Percentiles rank a stretch among this genome's conserved stretches.
Conservation (phyloP, 1,140 invertebrate species). For the Stegodyphus dumicola region DNA sequence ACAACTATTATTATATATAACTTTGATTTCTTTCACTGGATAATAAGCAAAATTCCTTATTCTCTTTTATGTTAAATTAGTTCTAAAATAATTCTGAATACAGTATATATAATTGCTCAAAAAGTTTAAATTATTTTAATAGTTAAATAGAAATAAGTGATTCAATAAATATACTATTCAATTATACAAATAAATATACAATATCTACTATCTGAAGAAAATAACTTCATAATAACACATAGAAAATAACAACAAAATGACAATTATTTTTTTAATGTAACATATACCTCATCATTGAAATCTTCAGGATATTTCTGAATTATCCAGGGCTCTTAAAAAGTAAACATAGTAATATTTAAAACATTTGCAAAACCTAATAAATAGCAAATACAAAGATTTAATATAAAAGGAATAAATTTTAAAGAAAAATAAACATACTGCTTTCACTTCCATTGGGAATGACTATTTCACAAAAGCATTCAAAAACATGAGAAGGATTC, state of each 20-base stretch:
- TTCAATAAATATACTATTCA: too few species aligned
- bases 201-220: too few species aligned
- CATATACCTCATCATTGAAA: conserved; percentile 74
- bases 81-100: not conserved
- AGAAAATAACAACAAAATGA: too few species aligned
- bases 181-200: too few species aligned
- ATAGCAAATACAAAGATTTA: not conserved
- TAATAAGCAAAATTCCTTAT: not conserved
- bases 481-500: conserved; percentile 82
- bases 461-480: conserved; percentile 85
- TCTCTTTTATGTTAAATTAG: not conserved
- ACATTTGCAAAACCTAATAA: not conserved
- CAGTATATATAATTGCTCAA: too few species aligned
- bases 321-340: conserved; percentile 73
- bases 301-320: conserved; percentile 81
- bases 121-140: too few species aligned
- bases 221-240: too few species aligned
- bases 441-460: conserved; percentile 65
- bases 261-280: not conserved
- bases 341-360: not conserved
- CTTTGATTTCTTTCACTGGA: too few species aligned
- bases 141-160: too few species aligned
- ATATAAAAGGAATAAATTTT: not conserved
- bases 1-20: too few species aligned
- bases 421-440: conserved; percentile 57